A percentile compares a stretch with the other conserved stretches of the same genome.
phyloP scores from a whole-genome alignment of 2,797 vertebrate genomes.

The Pygocentrus nattereri region DNA sequence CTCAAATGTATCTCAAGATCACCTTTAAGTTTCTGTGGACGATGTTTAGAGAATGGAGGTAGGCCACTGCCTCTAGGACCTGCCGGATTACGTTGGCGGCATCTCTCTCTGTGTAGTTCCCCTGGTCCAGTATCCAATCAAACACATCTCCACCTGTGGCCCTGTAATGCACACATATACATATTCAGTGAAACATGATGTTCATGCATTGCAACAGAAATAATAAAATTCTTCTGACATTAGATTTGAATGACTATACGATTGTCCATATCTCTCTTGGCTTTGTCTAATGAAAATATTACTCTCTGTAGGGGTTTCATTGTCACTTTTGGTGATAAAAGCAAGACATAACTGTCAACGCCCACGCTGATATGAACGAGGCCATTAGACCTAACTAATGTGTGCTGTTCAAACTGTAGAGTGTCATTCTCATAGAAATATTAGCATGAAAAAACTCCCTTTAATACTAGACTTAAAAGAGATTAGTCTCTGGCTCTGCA shows the following conservation, averaged over 20 bases:
- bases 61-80: conserved; percentile 86
- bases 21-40: conserved; percentile 91
- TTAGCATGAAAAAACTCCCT: background rate
- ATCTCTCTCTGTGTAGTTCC: conserved; percentile 89
- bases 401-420: background rate
- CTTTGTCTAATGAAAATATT: background rate
- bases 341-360: background rate
- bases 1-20: background rate
- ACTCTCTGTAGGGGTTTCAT: background rate
- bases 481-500: conserved; percentile 41
- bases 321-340: background rate
- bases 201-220: background rate
- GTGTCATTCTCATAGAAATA: conserved; percentile 5
- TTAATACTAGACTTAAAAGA: background rate
- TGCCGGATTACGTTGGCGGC: conserved; percentile 88
- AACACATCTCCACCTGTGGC: conserved; percentile 90
- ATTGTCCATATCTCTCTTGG: background rate
- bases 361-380: background rate
- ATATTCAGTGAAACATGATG: conserved; percentile 30
- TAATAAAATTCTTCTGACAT: background rate
- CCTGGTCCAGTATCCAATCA: conserved; percentile 89
- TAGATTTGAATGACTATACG: background rate
- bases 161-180: conserved; percentile 65
- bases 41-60: conserved; percentile 87
- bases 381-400: background rate